Evolutionary conservation across 2,888 invertebrate species (phyloP).

Genomic region (Drosophila affinis): DNA sequence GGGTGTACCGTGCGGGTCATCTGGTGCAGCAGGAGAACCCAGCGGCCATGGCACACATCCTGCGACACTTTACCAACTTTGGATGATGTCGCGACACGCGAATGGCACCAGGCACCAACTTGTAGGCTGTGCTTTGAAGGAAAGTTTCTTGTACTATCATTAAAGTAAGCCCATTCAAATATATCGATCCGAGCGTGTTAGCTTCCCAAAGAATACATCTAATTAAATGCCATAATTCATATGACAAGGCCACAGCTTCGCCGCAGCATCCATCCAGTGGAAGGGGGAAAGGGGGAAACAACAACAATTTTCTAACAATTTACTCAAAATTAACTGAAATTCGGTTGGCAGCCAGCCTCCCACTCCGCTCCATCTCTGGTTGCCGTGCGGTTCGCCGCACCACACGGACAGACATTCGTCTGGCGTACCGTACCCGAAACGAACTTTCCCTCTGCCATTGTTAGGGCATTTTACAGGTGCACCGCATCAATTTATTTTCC

Average conservation of each 20-base stretch:
- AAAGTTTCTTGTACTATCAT: background rate
- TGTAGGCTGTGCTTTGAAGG: too few species aligned
- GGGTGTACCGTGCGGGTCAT: slow-evolving; percentile 83
- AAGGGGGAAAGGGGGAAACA: slow-evolving; percentile 17
- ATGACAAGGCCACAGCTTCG: slow-evolving; percentile 27
- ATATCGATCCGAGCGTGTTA: background rate
- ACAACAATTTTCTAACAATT: slow-evolving; percentile 67
- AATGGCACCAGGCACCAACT: too few species aligned
- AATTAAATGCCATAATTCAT: slow-evolving; percentile 32
- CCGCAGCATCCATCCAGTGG: slow-evolving; percentile 15
- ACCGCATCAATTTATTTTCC: slow-evolving; percentile 79
- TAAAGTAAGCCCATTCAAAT: background rate
- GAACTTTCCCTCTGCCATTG: slow-evolving; percentile 38
- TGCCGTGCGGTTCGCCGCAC: slow-evolving; percentile 66
- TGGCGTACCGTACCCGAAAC: slow-evolving; percentile 15
- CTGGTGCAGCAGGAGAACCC: slow-evolving; percentile 89
- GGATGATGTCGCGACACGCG: slow-evolving; percentile 27
- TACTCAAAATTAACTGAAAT: slow-evolving; percentile 72
- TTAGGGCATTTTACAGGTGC: slow-evolving; percentile 71
- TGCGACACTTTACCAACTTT: slow-evolving; percentile 83
- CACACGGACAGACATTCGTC: slow-evolving; percentile 54
- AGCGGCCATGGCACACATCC: slow-evolving; percentile 87
- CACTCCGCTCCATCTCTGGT: slow-evolving; percentile 41
- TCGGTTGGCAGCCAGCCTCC: slow-evolving; percentile 23
- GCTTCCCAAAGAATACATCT: background rate